Evolutionary conservation across 2,113 vertebrate species (phyloP).

Genomic region (Marmota flaviventris): DNA sequence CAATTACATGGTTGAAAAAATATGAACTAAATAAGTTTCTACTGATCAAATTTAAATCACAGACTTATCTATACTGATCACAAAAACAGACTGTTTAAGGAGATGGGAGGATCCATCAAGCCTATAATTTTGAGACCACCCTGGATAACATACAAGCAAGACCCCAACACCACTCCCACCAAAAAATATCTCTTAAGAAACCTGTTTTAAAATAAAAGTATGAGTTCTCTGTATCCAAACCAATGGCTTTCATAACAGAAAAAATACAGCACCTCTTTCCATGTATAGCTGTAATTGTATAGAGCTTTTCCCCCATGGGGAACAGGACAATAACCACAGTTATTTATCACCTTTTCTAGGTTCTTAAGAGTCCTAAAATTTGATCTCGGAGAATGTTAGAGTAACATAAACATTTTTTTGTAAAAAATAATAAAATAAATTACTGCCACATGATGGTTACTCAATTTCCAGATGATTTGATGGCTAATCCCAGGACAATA

Average conservation of each 20-base stretch:
- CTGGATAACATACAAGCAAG: neutral
- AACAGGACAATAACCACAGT: conserved; percentile 61
- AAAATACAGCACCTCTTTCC: neutral
- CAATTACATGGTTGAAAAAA: neutral
- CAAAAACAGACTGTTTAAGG: neutral
- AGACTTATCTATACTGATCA: neutral
- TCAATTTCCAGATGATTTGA: conserved; percentile 57
- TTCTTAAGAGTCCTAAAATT: conserved; percentile 64
- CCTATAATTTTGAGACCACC: too few relatives aligned
- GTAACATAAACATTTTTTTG: conserved; percentile 30
- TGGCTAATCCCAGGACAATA: conserved; percentile 16
- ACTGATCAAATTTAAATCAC: neutral
- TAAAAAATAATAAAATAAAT: conserved; percentile 60
- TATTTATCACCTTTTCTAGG: conserved; percentile 66
- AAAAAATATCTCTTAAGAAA: neutral
- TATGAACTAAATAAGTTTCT: neutral
- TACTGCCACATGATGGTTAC: conserved; percentile 40
- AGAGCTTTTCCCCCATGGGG: neutral
- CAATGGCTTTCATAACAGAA: conserved; percentile 18
- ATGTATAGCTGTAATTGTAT: neutral
- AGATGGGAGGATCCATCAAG: neutral
- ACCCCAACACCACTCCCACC: neutral
- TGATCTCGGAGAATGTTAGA: conserved; percentile 60
- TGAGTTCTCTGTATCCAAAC: neutral
- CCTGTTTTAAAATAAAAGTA: neutral